A percentile compares a stretch with the other conserved stretches of the same genome.
These are phyloP conservation scores for Nanger granti DNA, from an alignment of 2,113 vertebrate species.

Conservation along the genomic window DNA sequence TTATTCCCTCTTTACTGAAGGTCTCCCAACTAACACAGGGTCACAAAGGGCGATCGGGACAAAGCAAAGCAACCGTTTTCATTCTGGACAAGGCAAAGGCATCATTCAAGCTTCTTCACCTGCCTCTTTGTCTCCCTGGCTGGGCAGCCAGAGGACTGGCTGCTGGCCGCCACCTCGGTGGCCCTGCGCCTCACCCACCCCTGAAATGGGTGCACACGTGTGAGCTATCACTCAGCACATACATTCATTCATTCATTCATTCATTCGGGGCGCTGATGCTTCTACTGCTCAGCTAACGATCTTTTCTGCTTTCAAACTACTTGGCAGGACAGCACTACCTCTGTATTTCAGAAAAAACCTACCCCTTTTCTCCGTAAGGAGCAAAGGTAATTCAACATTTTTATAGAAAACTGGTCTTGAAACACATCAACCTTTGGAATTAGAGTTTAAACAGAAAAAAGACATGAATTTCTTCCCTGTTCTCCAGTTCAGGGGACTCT, in stretches of 20 bases:
- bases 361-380: rapidly evolving
- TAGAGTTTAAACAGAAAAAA: not conserved
- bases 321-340: not conserved
- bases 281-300: rapidly evolving
- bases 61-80: not conserved
- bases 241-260: rapidly evolving
- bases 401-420: not conserved
- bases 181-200: rapidly evolving
- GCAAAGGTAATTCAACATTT: not conserved
- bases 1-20: rapidly evolving
- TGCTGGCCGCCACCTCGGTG: not conserved
- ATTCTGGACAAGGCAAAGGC: not conserved
- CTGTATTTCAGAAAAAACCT: not conserved
- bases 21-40: rapidly evolving
- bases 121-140: not conserved
- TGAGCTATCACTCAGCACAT: rapidly evolving
- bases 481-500: not conserved
- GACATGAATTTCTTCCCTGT: not conserved
- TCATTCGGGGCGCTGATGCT: rapidly evolving
- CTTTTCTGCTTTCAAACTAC: not conserved
- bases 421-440: not conserved
- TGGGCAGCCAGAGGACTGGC: not conserved
- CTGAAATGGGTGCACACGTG: rapidly evolving
- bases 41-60: rapidly evolving
- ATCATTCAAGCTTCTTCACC: not conserved